These are phyloP conservation scores for Eudasyphora cyanicolor DNA, from an alignment of 2,888 invertebrate species.

Conservation along the genomic window DNA sequence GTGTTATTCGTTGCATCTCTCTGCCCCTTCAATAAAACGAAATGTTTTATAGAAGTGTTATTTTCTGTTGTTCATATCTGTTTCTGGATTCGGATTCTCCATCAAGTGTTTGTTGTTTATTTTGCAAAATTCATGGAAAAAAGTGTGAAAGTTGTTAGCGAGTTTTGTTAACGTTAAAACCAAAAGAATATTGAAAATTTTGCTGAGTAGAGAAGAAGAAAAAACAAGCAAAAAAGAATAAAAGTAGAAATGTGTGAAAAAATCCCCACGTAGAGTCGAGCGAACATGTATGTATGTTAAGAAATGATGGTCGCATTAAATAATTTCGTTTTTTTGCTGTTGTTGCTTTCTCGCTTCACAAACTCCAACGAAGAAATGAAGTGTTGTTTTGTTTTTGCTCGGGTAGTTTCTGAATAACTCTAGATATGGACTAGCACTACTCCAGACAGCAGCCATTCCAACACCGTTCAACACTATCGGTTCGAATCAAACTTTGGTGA, in stretches of 20 bases:
- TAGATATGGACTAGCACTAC: neutral
- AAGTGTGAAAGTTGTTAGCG: constrained; percentile 31
- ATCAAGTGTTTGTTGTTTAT: constrained; percentile 31
- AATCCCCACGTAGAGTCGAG: neutral
- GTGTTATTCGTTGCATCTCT: neutral
- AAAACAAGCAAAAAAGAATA: constrained; percentile 45
- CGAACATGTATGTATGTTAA: constrained; percentile 34
- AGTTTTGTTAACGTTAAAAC: constrained; percentile 5
- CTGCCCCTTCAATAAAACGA: constrained; percentile 18
- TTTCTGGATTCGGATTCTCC: neutral
- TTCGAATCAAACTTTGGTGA: constrained; percentile 1
- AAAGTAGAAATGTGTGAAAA: constrained; percentile 5
- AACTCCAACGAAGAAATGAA: neutral
- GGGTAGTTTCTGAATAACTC: neutral
- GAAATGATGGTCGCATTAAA: too few species aligned
- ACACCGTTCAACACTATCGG: neutral
- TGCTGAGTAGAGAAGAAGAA: constrained; percentile 54
- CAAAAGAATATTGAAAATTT: constrained; percentile 30
- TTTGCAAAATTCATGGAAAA: neutral
- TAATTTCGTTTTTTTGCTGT: neutral
- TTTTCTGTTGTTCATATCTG: neutral
- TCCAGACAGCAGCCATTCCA: neutral
- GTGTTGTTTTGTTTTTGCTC: neutral
- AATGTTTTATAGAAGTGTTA: neutral
- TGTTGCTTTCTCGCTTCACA: neutral